Evolutionary conservation across 2,113 vertebrate genomes (phyloP).

Genomic region (Cinclus mexicanus): DNA sequence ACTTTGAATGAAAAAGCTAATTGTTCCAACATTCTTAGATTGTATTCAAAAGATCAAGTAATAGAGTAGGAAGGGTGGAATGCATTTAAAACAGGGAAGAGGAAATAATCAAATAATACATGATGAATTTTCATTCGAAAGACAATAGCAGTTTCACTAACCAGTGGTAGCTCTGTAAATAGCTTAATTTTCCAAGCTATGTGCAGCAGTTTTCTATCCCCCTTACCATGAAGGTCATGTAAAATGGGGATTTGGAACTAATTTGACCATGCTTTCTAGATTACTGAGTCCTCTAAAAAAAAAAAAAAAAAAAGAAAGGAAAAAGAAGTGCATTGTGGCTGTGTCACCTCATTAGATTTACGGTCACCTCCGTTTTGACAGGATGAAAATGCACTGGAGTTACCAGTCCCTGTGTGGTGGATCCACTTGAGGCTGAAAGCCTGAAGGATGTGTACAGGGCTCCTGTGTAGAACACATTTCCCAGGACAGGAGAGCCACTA

Average conservation of each 20-base stretch:
- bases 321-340: background rate
- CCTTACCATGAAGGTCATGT: background rate
- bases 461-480: background rate
- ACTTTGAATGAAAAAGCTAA: constrained; percentile 24
- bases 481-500: background rate
- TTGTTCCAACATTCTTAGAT: background rate
- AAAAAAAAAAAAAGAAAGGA: background rate
- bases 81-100: constrained; percentile 6
- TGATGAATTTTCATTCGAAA: constrained; percentile 15
- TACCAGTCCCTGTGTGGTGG: background rate
- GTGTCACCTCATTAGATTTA: background rate
- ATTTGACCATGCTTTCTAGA: background rate
- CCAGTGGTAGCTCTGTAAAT: background rate
- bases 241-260: background rate
- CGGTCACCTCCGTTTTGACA: background rate
- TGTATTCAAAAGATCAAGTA: background rate
- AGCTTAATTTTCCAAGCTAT: background rate
- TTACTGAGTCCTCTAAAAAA: background rate
- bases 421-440: background rate
- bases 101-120: background rate
- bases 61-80: background rate
- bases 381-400: background rate
- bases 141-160: background rate
- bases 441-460: background rate
- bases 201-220: background rate